A percentile compares a stretch with the other conserved stretches of the same genome.
These are phyloP conservation scores for Leptoteleia sp. DNA, from an alignment of 1,140 invertebrate genomes.

Conservation along the genomic window DNA sequence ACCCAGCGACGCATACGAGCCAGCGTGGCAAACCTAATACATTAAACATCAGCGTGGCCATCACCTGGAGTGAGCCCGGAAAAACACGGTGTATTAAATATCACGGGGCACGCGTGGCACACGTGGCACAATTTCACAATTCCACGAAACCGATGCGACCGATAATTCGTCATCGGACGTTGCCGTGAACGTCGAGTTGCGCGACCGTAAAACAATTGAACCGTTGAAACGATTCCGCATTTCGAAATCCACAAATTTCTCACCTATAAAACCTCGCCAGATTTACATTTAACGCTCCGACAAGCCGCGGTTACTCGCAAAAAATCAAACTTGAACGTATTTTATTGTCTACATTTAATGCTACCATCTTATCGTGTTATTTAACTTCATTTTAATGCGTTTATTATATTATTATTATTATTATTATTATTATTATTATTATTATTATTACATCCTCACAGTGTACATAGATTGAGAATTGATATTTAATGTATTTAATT, in stretches of 20 bases:
- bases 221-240: conserved; percentile 10
- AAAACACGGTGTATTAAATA: conserved; percentile 20
- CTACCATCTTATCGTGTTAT: background rate
- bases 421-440: no score
- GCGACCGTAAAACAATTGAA: conserved; percentile 30
- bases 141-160: conserved; percentile 4
- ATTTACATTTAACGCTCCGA: conserved; percentile 27
- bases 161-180: conserved; percentile 3
- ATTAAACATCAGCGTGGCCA: conserved; percentile 23
- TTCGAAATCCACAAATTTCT: conserved; percentile 14
- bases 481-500: no score
- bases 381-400: background rate
- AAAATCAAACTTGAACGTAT: background rate
- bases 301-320: background rate
- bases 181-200: conserved; percentile 3
- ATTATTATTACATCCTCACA: no score
- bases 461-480: no score
- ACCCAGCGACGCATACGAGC: no score
- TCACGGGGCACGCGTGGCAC: no score
- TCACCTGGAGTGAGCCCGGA: conserved; percentile 3
- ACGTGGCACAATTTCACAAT: conserved; percentile 5
- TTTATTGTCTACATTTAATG: background rate
- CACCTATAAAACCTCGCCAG: conserved; percentile 12
- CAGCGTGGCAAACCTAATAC: conserved; percentile 22
- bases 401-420: no score